Percentiles rank a stretch among this genome's conserved stretches.
phyloP scores from a whole-genome alignment of 2,797 vertebrate species.

The Poliocrania exsul region DNA sequence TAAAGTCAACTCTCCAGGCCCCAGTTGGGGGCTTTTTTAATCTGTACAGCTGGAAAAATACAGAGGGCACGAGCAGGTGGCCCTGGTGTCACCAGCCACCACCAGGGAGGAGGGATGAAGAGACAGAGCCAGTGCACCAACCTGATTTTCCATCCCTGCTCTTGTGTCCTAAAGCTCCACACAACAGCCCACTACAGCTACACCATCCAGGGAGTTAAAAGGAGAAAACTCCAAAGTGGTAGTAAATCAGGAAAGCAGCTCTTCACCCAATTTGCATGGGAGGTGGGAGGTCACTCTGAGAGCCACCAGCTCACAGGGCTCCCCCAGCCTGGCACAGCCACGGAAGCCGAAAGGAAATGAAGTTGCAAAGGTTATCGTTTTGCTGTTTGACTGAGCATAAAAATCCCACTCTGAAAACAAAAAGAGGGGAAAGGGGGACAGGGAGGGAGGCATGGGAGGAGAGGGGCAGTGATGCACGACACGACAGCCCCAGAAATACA shows the following conservation, averaged over 20 bases:
- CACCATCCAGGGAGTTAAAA: background rate
- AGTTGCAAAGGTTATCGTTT: background rate
- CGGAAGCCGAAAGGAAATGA: background rate
- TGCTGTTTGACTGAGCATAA: background rate
- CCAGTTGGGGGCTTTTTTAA: background rate
- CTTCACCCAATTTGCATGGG: fast-evolving
- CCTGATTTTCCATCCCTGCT: background rate
- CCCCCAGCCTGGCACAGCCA: background rate
- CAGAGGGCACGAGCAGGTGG: background rate
- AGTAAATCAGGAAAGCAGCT: background rate
- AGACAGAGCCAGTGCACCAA: background rate
- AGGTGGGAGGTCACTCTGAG: background rate
- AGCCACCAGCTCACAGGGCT: background rate
- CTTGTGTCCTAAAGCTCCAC: background rate
- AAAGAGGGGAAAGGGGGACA: background rate
- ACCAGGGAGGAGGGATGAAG: background rate
- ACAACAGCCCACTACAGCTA: fast-evolving
- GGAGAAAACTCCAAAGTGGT: background rate
- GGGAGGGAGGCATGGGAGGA: fast-evolving
- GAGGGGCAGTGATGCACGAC: fast-evolving
- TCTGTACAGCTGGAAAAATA: background rate
- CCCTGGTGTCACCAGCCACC: background rate
- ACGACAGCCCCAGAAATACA: fast-evolving
- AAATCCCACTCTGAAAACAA: background rate
- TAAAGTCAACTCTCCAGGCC: background rate